A percentile compares a stretch with the other conserved stretches of the same genome.
phyloP scores from a whole-genome alignment of 2,888 invertebrate genomes.

The Prosapia bicincta region DNA sequence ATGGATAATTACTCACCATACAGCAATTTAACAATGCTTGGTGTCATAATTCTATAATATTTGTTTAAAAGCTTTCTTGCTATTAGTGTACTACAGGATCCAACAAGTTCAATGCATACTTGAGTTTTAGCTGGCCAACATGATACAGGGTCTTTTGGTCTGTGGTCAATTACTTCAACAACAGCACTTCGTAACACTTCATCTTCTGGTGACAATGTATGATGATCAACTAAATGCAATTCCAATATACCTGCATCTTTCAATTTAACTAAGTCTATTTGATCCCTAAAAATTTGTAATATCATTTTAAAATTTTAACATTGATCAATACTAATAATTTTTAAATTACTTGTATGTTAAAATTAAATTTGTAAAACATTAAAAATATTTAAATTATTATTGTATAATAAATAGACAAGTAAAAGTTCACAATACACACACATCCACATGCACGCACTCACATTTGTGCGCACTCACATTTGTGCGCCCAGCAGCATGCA shows the following conservation, averaged over 20 bases:
- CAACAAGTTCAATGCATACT: neutral
- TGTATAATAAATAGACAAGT: too few relatives aligned
- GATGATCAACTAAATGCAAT: neutral
- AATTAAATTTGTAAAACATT: too few relatives aligned
- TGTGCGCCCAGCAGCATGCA: too few relatives aligned
- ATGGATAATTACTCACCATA: neutral
- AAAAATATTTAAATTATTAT: too few relatives aligned
- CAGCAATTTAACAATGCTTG: neutral
- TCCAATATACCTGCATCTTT: neutral
- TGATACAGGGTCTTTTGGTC: neutral
- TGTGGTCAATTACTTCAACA: neutral
- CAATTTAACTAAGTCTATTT: neutral
- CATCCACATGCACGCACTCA: too few relatives aligned
- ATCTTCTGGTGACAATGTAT: neutral
- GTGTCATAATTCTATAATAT: neutral
- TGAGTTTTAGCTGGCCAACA: neutral
- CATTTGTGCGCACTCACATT: too few relatives aligned
- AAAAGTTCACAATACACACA: too few relatives aligned
- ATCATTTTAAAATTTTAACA: too few relatives aligned
- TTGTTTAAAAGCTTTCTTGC: neutral
- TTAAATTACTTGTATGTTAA: too few relatives aligned
- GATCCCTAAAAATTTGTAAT: neutral
- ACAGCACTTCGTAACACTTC: neutral
- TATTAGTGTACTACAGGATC: neutral
- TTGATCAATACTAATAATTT: too few relatives aligned